These are phyloP conservation scores for Trisateles emortualis DNA, from an alignment of 2,888 invertebrate species.

Conservation along the genomic window DNA sequence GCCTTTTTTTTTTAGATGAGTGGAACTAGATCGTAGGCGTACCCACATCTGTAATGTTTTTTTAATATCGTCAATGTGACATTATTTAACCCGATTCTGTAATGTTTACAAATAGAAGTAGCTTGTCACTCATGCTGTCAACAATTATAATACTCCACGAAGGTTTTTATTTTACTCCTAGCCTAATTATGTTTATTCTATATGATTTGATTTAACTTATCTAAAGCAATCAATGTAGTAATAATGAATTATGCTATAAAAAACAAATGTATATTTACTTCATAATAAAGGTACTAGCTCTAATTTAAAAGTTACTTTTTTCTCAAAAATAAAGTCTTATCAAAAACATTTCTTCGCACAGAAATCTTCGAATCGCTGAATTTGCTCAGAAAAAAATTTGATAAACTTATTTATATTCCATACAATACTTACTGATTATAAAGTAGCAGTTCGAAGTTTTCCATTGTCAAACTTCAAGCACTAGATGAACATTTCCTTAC, in stretches of 20 bases:
- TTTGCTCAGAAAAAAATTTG: no score
- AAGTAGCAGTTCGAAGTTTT: neutral
- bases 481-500: neutral
- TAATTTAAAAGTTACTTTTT: no score
- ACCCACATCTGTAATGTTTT: neutral
- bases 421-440: neutral
- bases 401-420: neutral
- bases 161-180: neutral
- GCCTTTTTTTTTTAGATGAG: constrained; percentile 10
- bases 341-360: no score
- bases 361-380: no score
- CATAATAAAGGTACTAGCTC: no score
- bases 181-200: neutral
- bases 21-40: constrained; percentile 7
- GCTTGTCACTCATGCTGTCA: constrained; percentile 1
- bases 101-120: neutral
- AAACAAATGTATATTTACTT: no score
- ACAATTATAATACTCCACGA: neutral
- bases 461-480: neutral
- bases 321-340: no score
- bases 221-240: no score
- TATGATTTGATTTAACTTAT: no score
- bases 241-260: no score
- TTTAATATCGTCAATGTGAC: neutral
- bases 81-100: neutral